Evolutionary conservation across 1,140 invertebrate genomes (phyloP).

Genomic region (Conus betulinus): DNA sequence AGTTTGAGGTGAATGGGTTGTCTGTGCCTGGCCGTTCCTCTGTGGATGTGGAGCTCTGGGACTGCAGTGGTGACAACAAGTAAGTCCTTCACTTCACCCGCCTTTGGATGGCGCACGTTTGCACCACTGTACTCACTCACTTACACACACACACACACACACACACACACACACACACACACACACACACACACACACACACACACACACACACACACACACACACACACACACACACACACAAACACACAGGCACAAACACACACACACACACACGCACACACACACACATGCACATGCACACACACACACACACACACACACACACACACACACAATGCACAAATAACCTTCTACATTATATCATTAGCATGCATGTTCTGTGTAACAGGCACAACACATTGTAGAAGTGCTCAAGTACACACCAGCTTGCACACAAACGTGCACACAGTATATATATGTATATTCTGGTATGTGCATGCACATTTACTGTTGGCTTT

Average conservation of each 20-base stretch:
- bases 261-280: background rate
- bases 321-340: background rate
- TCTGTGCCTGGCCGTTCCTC: conserved; percentile 76
- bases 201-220: background rate
- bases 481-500: no score
- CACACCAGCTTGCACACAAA: no score
- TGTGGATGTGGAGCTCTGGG: conserved; percentile 84
- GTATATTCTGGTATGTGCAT: no score
- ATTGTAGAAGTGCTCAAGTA: no score
- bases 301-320: background rate
- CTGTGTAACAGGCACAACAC: no score
- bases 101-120: background rate
- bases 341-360: no score
- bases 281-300: background rate
- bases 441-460: no score
- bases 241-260: background rate
- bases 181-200: no score
- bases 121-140: background rate
- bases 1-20: conserved; percentile 81
- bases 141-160: background rate
- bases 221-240: background rate
- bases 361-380: no score
- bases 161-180: no score
- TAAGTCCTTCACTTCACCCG: conserved; percentile 65
- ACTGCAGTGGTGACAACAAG: conserved; percentile 83